Conservation (phyloP, 2,888 invertebrate genomes). For the Neoitamus cyanurus region DNA sequence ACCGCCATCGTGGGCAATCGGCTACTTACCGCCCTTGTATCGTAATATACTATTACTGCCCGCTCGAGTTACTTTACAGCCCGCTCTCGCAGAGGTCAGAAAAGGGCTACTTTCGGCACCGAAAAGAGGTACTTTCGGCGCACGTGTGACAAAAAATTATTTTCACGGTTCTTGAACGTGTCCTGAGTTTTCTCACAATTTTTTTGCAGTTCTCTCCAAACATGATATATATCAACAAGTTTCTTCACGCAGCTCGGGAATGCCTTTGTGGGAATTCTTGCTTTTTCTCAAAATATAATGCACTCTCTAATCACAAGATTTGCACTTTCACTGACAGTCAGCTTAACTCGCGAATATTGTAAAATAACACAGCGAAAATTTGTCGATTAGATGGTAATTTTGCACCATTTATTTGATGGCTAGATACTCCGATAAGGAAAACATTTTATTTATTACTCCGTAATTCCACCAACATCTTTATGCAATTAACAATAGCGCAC, state of each 20-base stretch:
- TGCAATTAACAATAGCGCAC: too few relatives aligned
- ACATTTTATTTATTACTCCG: background rate
- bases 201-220: conserved; percentile 23
- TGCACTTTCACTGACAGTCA: background rate
- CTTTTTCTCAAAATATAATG: background rate
- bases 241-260: conserved; percentile 10
- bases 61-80: too few relatives aligned
- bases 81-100: too few relatives aligned
- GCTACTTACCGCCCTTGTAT: too few relatives aligned
- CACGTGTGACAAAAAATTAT: too few relatives aligned
- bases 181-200: background rate
- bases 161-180: background rate
- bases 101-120: too few relatives aligned
- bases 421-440: background rate
- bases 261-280: background rate
- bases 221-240: background rate
- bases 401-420: background rate
- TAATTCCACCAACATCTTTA: background rate
- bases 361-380: background rate
- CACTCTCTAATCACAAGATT: background rate
- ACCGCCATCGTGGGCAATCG: too few relatives aligned
- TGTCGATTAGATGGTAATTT: background rate
- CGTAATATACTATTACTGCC: too few relatives aligned
- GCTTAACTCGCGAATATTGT: background rate
- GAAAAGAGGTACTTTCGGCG: too few relatives aligned